Evolutionary conservation across 2,797 vertebrate genomes (phyloP), one percentile per base, ranked within the genome.

Genomic region (Coendou prehensilis): DNA sequence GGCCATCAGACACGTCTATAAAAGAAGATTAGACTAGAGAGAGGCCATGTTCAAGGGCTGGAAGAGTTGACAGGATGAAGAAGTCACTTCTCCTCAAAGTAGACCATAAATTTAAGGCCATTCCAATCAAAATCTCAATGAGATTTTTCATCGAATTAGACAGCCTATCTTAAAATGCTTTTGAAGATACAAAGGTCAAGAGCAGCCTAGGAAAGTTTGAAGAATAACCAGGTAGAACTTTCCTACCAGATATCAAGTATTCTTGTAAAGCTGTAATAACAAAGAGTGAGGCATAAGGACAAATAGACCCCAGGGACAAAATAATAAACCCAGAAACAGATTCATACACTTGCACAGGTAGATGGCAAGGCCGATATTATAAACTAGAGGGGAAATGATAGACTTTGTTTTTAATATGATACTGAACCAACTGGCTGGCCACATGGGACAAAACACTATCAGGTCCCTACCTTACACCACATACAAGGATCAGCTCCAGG

Each of bases 391-490:
- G 45, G 11, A 93, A 91, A 89, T 37, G 59, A 52, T 26, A 63
- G 50, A 64, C 47, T 87, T 78, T 41, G 73, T 73, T 96, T 94
- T 54, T 81, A 75, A 28, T 67, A 81, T 63, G 59, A 47, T 73
- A 37, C 61, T 28, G 26, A 57, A 26, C 64, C 81, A 87, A 76
- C 63, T 93, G 54, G 54, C 79, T 75, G 45, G 15, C 56, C 23
- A 15, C 30, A 61, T 22, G 64, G 79, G n/a, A 8, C n/a, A n/a
- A 59, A 33, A 50, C 9, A 73, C 54, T 67, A 30, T 91, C 1
- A 64, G 61, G 90, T 69, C 78, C 64, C 87, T 82, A 47, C 57
- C 92, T 95, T 95, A 95, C 87, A 90, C 52, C 23, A 3, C 7
- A 59, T 33, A 18, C 5, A 54, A 63, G 28, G 57, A 79, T 37